phyloP scores from a whole-genome alignment of 2,113 vertebrate species.

The Puntigrus tetrazona region DNA sequence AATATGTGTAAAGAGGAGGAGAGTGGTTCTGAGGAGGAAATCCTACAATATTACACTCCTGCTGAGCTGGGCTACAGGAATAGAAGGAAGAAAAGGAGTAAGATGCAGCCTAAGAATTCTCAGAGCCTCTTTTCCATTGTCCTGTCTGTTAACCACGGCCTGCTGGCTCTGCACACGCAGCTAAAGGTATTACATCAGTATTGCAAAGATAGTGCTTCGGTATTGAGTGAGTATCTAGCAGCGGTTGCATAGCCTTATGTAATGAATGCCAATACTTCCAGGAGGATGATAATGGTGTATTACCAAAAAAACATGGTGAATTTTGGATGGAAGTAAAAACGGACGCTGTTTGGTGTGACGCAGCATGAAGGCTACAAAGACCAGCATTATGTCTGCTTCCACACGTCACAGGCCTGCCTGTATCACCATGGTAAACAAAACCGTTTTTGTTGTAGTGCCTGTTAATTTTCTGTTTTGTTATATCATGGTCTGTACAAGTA shows the following conservation, averaged over 20 bases:
- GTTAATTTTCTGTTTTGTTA: not conserved
- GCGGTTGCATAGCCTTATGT: not conserved
- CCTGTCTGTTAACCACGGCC: conserved; percentile 86
- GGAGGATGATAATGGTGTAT: conserved; percentile 79
- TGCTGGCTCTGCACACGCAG: conserved; percentile 86
- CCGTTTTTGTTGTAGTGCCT: not conserved
- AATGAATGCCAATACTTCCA: conserved; percentile 56
- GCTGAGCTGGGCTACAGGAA: conserved; percentile 84
- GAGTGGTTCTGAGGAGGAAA: conserved; percentile 95
- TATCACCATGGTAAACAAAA: conserved; percentile 88
- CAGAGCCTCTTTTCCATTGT: conserved; percentile 92
- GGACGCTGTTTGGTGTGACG: conserved; percentile 88
- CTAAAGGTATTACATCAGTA: conserved; percentile 77
- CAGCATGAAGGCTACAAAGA: conserved; percentile 94
- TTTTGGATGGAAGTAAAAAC: conserved; percentile 93
- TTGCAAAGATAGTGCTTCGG: not conserved
- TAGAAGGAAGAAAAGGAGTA: conserved; percentile 87
- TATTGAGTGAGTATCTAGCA: not conserved
- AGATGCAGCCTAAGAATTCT: conserved; percentile 83
- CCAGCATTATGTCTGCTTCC: conserved; percentile 93
- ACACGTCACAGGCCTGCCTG: conserved; percentile 85
- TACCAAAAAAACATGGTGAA: conserved; percentile 88
- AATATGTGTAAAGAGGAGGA: conserved; percentile 83
- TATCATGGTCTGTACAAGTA: not conserved
- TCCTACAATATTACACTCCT: conserved; percentile 83